Evolutionary conservation across 2,888 invertebrate species (phyloP).

Genomic region (Sarcophaga caerulescens): DNA sequence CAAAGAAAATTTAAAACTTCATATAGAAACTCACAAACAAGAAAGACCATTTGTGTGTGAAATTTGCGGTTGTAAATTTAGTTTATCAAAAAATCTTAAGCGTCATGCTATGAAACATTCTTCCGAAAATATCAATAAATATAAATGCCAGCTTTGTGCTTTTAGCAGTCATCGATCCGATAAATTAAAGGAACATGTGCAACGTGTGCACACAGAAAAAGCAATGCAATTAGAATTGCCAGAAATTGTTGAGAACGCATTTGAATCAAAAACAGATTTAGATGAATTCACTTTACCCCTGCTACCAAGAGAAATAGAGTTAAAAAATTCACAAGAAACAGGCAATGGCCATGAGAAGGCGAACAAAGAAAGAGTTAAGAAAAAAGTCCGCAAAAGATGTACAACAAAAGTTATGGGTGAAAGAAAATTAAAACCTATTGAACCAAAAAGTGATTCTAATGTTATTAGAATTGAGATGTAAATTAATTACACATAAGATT

Average conservation of each 20-base stretch:
- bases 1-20: conserved; percentile 83
- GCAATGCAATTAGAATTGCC: conserved; percentile 77
- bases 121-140: conserved; percentile 74
- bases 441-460: conserved; percentile 38
- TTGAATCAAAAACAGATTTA: conserved; percentile 76
- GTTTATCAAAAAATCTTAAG: conserved; percentile 82
- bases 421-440: conserved; percentile 70
- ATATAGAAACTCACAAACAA: conserved; percentile 83
- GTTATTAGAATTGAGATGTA: conserved; percentile 16
- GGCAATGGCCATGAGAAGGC: conserved; percentile 9
- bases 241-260: conserved; percentile 78
- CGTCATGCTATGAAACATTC: conserved; percentile 78
- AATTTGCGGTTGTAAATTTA: conserved; percentile 83
- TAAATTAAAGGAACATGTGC: conserved; percentile 82
- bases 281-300: conserved; percentile 70
- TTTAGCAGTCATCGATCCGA: conserved; percentile 82
- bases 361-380: conserved; percentile 41
- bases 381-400: conserved; percentile 59
- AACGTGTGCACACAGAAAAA: conserved; percentile 78
- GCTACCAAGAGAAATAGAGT: conserved; percentile 40
- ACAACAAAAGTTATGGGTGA: conserved; percentile 57
- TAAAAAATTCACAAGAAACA: background rate
- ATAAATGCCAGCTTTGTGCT: conserved; percentile 81
- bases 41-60: conserved; percentile 83
- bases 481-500: background rate